Conservation (phyloP, 2,888 invertebrate genomes). For the Lobophora halterata region DNA sequence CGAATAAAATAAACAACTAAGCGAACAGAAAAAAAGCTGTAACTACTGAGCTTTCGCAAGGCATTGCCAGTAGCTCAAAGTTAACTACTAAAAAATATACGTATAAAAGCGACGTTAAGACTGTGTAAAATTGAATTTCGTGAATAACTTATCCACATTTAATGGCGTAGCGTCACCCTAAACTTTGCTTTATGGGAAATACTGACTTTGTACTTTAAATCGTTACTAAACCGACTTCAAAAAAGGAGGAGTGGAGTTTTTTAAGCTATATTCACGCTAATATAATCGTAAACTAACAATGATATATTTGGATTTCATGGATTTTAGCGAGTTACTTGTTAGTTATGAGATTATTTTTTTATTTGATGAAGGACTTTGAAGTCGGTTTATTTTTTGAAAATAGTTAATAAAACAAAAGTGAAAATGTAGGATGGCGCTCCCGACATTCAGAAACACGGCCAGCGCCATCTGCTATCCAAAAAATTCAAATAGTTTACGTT, state of each 20-base stretch:
- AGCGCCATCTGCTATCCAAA: constrained; percentile 68
- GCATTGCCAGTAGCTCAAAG: constrained; percentile 38
- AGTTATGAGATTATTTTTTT: too few species aligned
- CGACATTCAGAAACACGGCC: constrained; percentile 56
- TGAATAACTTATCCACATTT: constrained; percentile 43
- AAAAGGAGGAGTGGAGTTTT: too few species aligned
- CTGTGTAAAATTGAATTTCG: constrained; percentile 44
- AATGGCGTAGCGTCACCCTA: constrained; percentile 65
- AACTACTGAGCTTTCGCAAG: constrained; percentile 37
- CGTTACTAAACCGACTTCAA: too few species aligned
- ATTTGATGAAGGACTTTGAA: too few species aligned
- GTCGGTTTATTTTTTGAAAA: too few species aligned
- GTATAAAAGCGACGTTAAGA: constrained; percentile 39
- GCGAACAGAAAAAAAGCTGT: constrained; percentile 35
- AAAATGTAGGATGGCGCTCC: constrained; percentile 75
- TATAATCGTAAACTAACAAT: too few species aligned
- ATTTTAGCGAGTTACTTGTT: too few species aligned
- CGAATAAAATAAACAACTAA: constrained; percentile 7
- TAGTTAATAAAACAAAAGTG: too few species aligned
- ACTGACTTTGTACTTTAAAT: too few species aligned
- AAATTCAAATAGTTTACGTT: constrained; percentile 10
- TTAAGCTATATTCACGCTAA: too few species aligned
- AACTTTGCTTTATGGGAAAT: too few species aligned
- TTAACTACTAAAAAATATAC: constrained; percentile 37
- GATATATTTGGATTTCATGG: too few species aligned